phyloP scores from a whole-genome alignment of 2,888 invertebrate genomes.

The Hylaea fasciaria region DNA sequence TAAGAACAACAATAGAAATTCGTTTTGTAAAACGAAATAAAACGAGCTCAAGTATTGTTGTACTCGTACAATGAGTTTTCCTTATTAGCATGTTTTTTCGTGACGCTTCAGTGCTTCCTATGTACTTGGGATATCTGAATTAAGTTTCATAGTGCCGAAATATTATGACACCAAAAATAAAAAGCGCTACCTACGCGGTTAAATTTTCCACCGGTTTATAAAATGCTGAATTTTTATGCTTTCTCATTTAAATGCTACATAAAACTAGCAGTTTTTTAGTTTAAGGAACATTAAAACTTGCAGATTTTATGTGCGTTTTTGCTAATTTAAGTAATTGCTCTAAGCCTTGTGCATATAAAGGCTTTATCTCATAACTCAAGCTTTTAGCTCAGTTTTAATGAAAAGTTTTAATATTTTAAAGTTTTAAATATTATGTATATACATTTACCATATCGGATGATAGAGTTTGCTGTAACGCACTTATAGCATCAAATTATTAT shows the following conservation, averaged over 20 bases:
- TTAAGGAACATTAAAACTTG: slow-evolving; percentile 27
- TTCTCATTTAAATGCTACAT: slow-evolving; percentile 25
- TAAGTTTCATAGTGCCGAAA: slow-evolving; percentile 9
- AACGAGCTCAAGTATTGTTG: too few relatives aligned
- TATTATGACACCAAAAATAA: slow-evolving; percentile 15
- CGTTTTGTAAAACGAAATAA: too few relatives aligned
- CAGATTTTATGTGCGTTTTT: slow-evolving; percentile 22
- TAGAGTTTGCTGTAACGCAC: too few relatives aligned
- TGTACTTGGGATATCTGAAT: not conserved
- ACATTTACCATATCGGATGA: not conserved
- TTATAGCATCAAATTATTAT: too few relatives aligned
- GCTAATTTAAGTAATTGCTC: slow-evolving; percentile 24
- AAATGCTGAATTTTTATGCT: slow-evolving; percentile 22
- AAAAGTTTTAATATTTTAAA: not conserved
- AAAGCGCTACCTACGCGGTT: not conserved
- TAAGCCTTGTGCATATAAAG: slow-evolving; percentile 20
- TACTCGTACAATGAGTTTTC: slow-evolving; percentile 1
- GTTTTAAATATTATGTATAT: not conserved
- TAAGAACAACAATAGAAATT: too few relatives aligned
- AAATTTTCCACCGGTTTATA: slow-evolving; percentile 17
- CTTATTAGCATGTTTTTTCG: not conserved
- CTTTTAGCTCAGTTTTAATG: not conserved
- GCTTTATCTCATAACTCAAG: slow-evolving; percentile 7
- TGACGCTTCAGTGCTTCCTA: slow-evolving; percentile 12
- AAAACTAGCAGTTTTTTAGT: slow-evolving; percentile 20